These are phyloP conservation scores for Melanostoma scalare DNA, from an alignment of 2,888 invertebrate species.

Conservation along the genomic window DNA sequence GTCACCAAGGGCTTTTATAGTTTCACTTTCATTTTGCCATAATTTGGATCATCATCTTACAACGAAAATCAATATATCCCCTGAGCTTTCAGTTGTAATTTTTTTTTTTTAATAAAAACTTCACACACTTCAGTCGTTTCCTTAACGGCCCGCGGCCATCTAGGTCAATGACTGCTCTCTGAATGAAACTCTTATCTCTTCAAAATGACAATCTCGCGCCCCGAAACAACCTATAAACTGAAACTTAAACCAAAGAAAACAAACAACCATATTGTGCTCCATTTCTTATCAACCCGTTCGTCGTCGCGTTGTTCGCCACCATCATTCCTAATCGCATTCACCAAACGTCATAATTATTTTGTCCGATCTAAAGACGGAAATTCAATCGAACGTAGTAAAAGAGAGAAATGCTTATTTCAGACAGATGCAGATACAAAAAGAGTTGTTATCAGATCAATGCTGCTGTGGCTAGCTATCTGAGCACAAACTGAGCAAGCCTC, in stretches of 20 bases:
- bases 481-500: conserved; percentile 19
- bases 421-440: conserved; percentile 45
- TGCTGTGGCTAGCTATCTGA: conserved; percentile 1
- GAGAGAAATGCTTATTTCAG: conserved; percentile 34
- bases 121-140: too few relatives aligned
- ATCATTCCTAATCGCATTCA: background rate
- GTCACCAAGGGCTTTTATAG: too few relatives aligned
- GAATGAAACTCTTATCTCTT: conserved; percentile 25
- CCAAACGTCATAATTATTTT: conserved; percentile 51
- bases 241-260: conserved; percentile 9
- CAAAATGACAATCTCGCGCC: background rate
- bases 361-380: conserved; percentile 47
- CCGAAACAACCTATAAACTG: conserved; percentile 6
- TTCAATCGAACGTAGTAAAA: conserved; percentile 2
- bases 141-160: background rate
- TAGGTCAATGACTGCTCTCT: conserved; percentile 1
- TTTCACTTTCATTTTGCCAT: too few relatives aligned
- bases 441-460: conserved; percentile 53
- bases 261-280: conserved; percentile 1
- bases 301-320: background rate
- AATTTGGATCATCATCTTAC: too few relatives aligned
- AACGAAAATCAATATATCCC: too few relatives aligned
- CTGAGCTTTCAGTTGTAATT: too few relatives aligned
- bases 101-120: too few relatives aligned
- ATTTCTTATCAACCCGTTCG: conserved; percentile 19